Conservation (phyloP, 2,797 vertebrate genomes). For the Poeciliopsis presidionis region DNA sequence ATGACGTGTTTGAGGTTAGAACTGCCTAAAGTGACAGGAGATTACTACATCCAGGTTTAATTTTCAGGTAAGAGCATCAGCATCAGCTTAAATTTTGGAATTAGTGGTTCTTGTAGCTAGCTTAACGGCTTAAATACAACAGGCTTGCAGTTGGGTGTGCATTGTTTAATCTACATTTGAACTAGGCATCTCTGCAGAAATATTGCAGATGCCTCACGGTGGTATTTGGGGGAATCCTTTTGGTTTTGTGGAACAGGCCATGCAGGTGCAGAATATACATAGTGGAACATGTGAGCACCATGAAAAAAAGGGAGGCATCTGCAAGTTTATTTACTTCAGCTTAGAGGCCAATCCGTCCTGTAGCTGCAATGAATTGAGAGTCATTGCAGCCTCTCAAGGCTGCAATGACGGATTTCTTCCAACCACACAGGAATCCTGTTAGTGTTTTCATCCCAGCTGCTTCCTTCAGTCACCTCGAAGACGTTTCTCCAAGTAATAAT, state of each 20-base stretch:
- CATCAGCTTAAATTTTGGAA: background rate
- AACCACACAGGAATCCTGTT: slow-evolving; percentile 42
- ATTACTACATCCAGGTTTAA: slow-evolving; percentile 36
- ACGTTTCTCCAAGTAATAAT: slow-evolving; percentile 74
- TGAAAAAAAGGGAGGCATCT: slow-evolving; percentile 31
- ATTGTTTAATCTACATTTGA: slow-evolving; percentile 30
- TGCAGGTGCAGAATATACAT: slow-evolving; percentile 62
- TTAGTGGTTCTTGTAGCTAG: slow-evolving; percentile 23
- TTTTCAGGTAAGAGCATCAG: slow-evolving; percentile 28
- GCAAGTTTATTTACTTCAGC: slow-evolving; percentile 30
- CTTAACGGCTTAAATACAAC: slow-evolving; percentile 30
- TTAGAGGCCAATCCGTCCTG: slow-evolving; percentile 12
- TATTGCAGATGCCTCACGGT: slow-evolving; percentile 51
- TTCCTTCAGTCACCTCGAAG: slow-evolving; percentile 55
- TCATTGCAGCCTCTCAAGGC: slow-evolving; percentile 11
- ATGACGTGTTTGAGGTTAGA: slow-evolving; percentile 27
- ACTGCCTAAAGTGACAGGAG: slow-evolving; percentile 31
- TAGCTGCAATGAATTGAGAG: too few relatives aligned
- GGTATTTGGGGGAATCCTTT: slow-evolving; percentile 66
- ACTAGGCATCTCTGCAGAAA: slow-evolving; percentile 40
- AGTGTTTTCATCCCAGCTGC: slow-evolving; percentile 46
- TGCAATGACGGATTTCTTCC: slow-evolving; percentile 38
- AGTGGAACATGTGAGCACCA: slow-evolving; percentile 19
- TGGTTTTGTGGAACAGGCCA: slow-evolving; percentile 51
- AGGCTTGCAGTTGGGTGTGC: slow-evolving; percentile 34